Base-by-base conservation (phyloP, 2,797 vertebrate species). In the Molossus molossus region DNA sequence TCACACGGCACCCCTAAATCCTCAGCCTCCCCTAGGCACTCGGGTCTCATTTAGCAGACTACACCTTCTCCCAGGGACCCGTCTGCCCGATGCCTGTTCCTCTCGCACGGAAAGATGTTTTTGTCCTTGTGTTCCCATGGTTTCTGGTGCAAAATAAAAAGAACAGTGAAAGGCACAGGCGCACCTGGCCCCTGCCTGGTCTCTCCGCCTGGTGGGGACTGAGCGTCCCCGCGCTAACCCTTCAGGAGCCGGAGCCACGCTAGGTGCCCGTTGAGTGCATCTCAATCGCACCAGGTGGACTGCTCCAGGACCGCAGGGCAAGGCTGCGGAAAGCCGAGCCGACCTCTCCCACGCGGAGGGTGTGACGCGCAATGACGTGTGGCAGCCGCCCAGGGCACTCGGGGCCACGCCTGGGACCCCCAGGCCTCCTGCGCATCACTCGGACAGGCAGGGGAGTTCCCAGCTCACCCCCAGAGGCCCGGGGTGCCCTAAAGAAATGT, bases 81-180 rank as follows among this genome's bases (percentile, higher is more conserved):
- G 15, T n/a, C 33, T 33, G 77, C 29, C 90, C 48, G 1, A 9
- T 0, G 29, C 18, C 55, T 95, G 62, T 21, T 75, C 50, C 40
- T 45, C 67, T 29, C 37, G 29, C 60, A 81, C 29, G 77, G 45
- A 73, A 14, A 79, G 83, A 13, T n/a, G 75, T 77, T 55, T 87
- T 55, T 45, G 85, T 89, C 83, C 67, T 77, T 94, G 96, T 82
- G 90, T 98, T 33, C 97, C 97, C 94, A 90, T 64, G 73, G 95
- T 95, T 93, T 86, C 97, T 97, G 1, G 3, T 94, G 94, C 96
- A 97, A 96, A 98, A 33, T 98, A 98, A 98, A 98, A 98, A 98
- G 98, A 98, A 98, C 98, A 95, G 12, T 15, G 97, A 95, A 91
- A 98, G 97, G 97, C 96, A 98, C 40, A 94, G 97, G 33, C 96